Percentiles rank a stretch among this genome's conserved stretches.
These are phyloP conservation scores for Drosophila histrio DNA, from an alignment of 2,888 invertebrate genomes.

Conservation along the genomic window DNA sequence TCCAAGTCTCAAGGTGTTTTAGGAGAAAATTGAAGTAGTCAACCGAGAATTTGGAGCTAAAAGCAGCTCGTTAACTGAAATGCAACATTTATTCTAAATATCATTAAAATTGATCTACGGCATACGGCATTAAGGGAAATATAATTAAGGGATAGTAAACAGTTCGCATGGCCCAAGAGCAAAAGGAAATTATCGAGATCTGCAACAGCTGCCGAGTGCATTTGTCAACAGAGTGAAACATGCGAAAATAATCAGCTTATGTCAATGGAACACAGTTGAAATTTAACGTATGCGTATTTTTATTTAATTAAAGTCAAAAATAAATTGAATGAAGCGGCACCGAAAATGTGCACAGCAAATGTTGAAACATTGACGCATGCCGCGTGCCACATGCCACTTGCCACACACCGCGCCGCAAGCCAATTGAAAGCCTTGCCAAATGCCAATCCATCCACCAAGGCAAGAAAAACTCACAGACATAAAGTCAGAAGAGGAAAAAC, in stretches of 20 bases:
- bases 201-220: slow-evolving; percentile 17
- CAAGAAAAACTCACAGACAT: slow-evolving; percentile 57
- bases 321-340: slow-evolving; percentile 59
- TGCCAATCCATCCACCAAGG: slow-evolving; percentile 47
- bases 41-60: neutral
- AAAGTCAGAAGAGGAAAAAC: slow-evolving; percentile 52
- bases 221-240: slow-evolving; percentile 8
- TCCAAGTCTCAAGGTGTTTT: neutral
- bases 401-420: slow-evolving; percentile 31
- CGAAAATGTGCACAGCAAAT: slow-evolving; percentile 59
- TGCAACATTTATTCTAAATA: neutral
- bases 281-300: slow-evolving; percentile 63
- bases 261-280: slow-evolving; percentile 31
- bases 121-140: no score
- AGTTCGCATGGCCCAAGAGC: neutral
- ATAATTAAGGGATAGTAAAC: neutral
- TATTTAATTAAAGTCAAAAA: slow-evolving; percentile 73
- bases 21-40: neutral
- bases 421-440: slow-evolving; percentile 54
- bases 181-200: neutral
- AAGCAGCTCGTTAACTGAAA: neutral
- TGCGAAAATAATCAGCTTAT: slow-evolving; percentile 59
- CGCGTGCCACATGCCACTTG: slow-evolving; percentile 5
- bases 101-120: neutral
- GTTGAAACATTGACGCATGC: slow-evolving; percentile 44